Conservation (phyloP, 23 tunicate species). For the Botrylloides violaceus region DNA sequence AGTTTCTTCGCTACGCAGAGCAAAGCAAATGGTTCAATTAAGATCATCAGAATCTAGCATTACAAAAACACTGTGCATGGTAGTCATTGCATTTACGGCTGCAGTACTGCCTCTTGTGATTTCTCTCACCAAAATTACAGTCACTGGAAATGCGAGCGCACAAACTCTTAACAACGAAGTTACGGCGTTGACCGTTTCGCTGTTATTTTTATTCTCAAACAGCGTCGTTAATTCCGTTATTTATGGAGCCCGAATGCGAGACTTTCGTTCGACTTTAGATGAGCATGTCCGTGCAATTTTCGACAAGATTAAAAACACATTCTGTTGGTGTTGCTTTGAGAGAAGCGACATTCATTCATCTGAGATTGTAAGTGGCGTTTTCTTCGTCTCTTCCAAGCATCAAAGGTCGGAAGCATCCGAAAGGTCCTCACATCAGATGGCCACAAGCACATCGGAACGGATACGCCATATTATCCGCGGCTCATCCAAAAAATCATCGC, state of each 20-base stretch:
- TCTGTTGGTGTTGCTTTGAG: slow-evolving; percentile 8
- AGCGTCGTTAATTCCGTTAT: slow-evolving; percentile 68
- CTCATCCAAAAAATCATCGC: neutral
- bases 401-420: neutral
- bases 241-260: slow-evolving; percentile 88
- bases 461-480: neutral
- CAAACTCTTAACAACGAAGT: slow-evolving; percentile 24
- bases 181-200: slow-evolving; percentile 27
- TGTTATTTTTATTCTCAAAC: slow-evolving; percentile 48
- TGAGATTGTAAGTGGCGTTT: slow-evolving; percentile 10
- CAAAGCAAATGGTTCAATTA: slow-evolving; percentile 44
- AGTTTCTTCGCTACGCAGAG: slow-evolving; percentile 57
- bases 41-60: slow-evolving; percentile 65
- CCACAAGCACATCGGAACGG: neutral
- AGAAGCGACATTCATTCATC: slow-evolving; percentile 7
- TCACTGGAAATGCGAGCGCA: neutral
- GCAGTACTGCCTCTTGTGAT: slow-evolving; percentile 46
- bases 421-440: neutral
- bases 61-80: slow-evolving; percentile 74
- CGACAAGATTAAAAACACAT: slow-evolving; percentile 1
- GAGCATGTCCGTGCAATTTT: slow-evolving; percentile 16
- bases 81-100: slow-evolving; percentile 47
- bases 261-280: slow-evolving; percentile 35
- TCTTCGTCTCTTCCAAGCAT: neutral
- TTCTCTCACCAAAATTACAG: neutral